Conservation (phyloP, 2,113 vertebrate genomes). For the Sphaerodactylus townsendi region DNA sequence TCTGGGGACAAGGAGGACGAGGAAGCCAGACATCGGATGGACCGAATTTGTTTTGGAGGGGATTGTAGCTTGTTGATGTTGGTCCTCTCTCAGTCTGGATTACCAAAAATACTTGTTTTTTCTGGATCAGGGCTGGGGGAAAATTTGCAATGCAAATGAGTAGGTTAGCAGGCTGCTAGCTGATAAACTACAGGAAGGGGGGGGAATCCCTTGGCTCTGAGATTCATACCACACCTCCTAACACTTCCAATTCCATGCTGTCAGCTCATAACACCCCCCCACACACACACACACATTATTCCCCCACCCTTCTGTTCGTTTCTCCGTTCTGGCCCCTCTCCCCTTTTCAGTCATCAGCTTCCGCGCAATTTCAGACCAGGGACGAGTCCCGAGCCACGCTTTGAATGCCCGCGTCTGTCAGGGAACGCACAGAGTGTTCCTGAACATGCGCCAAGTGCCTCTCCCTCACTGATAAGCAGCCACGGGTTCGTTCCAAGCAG, state of each 20-base stretch:
- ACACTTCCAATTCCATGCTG: not conserved
- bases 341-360: not conserved
- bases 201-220: not conserved
- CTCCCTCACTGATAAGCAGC: not conserved
- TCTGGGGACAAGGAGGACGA: not conserved
- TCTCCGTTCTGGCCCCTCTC: too few species aligned
- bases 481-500: not conserved
- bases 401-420: too few species aligned
- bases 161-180: not conserved
- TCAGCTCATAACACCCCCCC: too few species aligned
- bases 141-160: slow-evolving; percentile 24
- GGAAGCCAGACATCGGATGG: not conserved
- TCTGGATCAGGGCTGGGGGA: not conserved
- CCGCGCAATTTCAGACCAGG: not conserved
- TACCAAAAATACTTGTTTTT: not conserved
- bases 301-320: not conserved
- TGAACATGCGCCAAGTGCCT: not conserved
- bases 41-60: too few species aligned
- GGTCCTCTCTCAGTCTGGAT: not conserved
- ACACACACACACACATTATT: too few species aligned
- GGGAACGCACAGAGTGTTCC: not conserved
- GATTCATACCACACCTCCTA: too few species aligned
- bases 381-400: too few species aligned
- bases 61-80: not conserved
- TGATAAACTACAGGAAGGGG: not conserved